Percentiles rank a stretch among this genome's conserved stretches.
These are phyloP conservation scores for Lamproptera curius DNA, from an alignment of 2,888 invertebrate genomes.

Conservation along the genomic window DNA sequence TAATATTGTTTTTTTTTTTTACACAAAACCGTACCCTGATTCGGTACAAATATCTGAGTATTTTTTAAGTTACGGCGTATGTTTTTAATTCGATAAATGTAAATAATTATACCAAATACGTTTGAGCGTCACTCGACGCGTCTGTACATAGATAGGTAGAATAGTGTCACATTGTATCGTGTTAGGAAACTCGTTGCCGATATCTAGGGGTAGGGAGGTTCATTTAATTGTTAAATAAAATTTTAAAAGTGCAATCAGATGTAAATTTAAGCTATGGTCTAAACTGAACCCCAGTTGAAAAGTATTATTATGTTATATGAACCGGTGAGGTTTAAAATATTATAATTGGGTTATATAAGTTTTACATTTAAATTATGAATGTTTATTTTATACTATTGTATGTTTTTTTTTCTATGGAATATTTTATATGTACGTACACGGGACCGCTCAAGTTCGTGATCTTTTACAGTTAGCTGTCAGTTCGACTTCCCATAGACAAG, in stretches of 20 bases:
- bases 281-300: constrained; percentile 70
- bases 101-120: constrained; percentile 76
- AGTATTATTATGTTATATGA: constrained; percentile 77
- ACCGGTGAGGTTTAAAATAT: constrained; percentile 75
- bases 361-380: constrained; percentile 73
- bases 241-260: constrained; percentile 73
- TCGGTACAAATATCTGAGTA: constrained; percentile 69
- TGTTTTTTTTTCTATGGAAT: constrained; percentile 68
- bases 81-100: constrained; percentile 56
- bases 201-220: constrained; percentile 46
- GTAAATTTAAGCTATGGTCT: constrained; percentile 67
- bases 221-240: constrained; percentile 68
- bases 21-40: constrained; percentile 52
- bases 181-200: constrained; percentile 55
- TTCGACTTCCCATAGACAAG: constrained; percentile 32
- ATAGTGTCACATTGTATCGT: constrained; percentile 35
- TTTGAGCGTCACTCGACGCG: constrained; percentile 49
- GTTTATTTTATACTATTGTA: constrained; percentile 70
- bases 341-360: constrained; percentile 73
- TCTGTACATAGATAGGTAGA: constrained; percentile 65
- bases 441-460: constrained; percentile 62
- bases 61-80: constrained; percentile 61
- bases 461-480: constrained; percentile 33
- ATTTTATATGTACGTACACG: constrained; percentile 52
- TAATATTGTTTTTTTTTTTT: constrained; percentile 55